A percentile compares a stretch with the other conserved stretches of the same genome.
These are phyloP conservation scores for Lomographa bimaculata DNA, from an alignment of 2,888 invertebrate genomes.

Conservation along the genomic window DNA sequence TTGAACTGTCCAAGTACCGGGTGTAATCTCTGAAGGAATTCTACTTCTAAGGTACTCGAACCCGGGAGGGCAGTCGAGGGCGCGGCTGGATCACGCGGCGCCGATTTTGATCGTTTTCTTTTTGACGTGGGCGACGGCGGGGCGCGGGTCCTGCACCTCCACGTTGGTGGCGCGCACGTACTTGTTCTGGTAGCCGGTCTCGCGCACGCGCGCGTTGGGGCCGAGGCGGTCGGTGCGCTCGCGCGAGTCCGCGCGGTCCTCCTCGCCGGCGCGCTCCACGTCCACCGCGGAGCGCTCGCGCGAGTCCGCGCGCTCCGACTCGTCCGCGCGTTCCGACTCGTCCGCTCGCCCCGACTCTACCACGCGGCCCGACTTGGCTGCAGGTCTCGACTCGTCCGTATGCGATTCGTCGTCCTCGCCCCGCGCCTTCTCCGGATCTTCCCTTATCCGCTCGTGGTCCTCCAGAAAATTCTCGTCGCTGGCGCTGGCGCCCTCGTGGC, in stretches of 20 bases:
- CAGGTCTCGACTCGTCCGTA: too few species aligned
- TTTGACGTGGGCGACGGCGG: slow-evolving; percentile 32
- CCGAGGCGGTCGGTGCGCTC: slow-evolving; percentile 43
- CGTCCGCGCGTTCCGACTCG: slow-evolving; percentile 39
- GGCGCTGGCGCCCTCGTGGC: slow-evolving; percentile 51
- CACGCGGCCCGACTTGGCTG: slow-evolving; percentile 37
- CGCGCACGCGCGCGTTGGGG: slow-evolving; percentile 34
- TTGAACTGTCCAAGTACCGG: too few species aligned
- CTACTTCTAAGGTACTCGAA: too few species aligned
- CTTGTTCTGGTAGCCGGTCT: slow-evolving; percentile 41
- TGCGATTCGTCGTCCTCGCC: slow-evolving; percentile 34
- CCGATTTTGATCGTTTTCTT: slow-evolving; percentile 38
- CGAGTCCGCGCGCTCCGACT: slow-evolving; percentile 40
- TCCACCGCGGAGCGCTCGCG: slow-evolving; percentile 29
- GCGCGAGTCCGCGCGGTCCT: slow-evolving; percentile 34
- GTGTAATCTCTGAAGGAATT: too few species aligned
- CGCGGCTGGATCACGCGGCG: slow-evolving; percentile 31
- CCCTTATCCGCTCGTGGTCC: slow-evolving; percentile 60
- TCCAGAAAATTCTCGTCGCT: slow-evolving; percentile 52
- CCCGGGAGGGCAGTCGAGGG: slow-evolving; percentile 24
- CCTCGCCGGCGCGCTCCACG: slow-evolving; percentile 34
- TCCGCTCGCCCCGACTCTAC: slow-evolving; percentile 43
- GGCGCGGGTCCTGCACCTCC: slow-evolving; percentile 58
- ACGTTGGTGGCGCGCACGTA: slow-evolving; percentile 62
- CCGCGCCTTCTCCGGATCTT: slow-evolving; percentile 48